Evolutionary conservation across 2,113 vertebrate genomes (phyloP).

Genomic region (Cryptomyrus ogoouensis): DNA sequence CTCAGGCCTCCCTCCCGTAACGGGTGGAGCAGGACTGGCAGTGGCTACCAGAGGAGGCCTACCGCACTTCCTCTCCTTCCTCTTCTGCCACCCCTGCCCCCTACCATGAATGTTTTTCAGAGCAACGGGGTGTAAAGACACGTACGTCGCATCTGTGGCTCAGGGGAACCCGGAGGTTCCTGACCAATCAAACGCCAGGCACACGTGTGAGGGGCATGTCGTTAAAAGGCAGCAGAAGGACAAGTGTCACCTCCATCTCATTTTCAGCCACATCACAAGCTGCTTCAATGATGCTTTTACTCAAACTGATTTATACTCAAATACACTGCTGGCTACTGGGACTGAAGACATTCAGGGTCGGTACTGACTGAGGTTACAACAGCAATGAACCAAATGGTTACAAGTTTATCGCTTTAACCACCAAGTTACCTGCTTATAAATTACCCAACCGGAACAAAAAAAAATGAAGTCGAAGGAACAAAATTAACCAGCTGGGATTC

Average conservation of each 20-base stretch:
- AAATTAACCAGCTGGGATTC: neutral
- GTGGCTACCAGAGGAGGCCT: neutral
- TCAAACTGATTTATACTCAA: neutral
- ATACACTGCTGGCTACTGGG: neutral
- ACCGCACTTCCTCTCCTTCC: neutral
- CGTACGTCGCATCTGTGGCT: neutral
- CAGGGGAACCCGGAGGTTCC: neutral
- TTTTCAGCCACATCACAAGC: neutral
- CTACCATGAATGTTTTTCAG: too few species aligned
- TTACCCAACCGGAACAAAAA: neutral
- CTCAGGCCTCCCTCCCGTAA: neutral
- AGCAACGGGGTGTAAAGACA: neutral
- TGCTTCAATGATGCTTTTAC: neutral
- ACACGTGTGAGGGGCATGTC: neutral
- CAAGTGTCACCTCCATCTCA: neutral
- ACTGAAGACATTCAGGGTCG: neutral
- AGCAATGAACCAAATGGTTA: neutral
- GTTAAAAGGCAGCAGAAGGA: neutral
- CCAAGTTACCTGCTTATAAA: neutral
- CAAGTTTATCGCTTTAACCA: neutral
- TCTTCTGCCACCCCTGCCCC: neutral
- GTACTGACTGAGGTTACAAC: neutral
- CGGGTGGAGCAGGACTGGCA: neutral
- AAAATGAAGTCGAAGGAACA: neutral
- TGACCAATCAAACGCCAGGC: neutral